Evolutionary conservation across 2,797 vertebrate species (phyloP).

Genomic region (Phylloscopus collybita): DNA sequence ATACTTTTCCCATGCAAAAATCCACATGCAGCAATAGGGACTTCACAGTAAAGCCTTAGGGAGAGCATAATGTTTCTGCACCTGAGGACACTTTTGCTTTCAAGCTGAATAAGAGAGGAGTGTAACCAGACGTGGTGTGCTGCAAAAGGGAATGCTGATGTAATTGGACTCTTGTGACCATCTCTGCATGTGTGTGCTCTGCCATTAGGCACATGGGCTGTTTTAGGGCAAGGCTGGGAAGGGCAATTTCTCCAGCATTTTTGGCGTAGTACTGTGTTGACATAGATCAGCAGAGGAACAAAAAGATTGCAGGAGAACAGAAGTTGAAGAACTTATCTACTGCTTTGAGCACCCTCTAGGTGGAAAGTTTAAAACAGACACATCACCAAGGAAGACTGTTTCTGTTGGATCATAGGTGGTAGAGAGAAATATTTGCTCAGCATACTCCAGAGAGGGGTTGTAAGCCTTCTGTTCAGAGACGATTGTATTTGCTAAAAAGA

Average conservation of each 20-base stretch:
- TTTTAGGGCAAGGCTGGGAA: neutral
- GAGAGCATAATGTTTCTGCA: neutral
- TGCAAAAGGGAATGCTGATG: neutral
- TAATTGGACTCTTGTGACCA: fast-evolving
- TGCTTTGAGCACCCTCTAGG: neutral
- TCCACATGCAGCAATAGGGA: neutral
- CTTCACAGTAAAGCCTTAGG: neutral
- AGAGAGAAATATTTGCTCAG: neutral
- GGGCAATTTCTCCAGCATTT: neutral
- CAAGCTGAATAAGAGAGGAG: neutral
- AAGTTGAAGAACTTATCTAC: neutral
- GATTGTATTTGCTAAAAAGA: neutral
- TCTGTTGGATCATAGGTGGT: neutral
- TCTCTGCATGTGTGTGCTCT: neutral
- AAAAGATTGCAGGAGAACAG: neutral
- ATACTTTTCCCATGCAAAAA: neutral
- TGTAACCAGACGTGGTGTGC: neutral
- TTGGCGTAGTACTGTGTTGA: neutral
- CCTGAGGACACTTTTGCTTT: fast-evolving
- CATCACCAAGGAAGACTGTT: neutral
- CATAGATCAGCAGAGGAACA: neutral
- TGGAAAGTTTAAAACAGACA: neutral
- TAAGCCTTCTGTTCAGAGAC: neutral
- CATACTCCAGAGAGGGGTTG: neutral
- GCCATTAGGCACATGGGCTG: neutral